phyloP scores from a whole-genome alignment of 2,888 invertebrate genomes.

The Sphaerophoria rueppellii region DNA sequence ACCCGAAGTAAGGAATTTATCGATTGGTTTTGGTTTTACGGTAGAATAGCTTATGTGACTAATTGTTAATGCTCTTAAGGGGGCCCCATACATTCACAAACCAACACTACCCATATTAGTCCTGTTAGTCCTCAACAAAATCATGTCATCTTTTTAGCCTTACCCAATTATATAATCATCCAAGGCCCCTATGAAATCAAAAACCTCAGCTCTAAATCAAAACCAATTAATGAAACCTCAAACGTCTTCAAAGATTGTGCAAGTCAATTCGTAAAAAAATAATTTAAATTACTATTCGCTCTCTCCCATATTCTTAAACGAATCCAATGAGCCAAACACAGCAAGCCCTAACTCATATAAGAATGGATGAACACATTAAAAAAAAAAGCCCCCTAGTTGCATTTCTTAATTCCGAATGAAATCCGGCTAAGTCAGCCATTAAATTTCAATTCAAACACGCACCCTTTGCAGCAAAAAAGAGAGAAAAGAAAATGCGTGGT shows the following conservation, averaged over 20 bases:
- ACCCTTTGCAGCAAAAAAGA: neutral
- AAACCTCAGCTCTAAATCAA: conserved; percentile 61
- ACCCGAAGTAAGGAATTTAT: no score
- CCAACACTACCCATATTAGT: no score
- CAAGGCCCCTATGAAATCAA: conserved; percentile 16
- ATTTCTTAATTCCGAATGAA: conserved; percentile 59
- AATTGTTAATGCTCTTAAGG: no score
- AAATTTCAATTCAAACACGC: conserved; percentile 33
- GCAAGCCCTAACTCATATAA: neutral
- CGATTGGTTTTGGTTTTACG: no score
- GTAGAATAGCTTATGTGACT: no score
- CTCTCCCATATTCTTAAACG: neutral
- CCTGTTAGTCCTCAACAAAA: no score
- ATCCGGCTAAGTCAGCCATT: conserved; percentile 45
- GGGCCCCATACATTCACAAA: no score
- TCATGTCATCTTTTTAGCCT: neutral
- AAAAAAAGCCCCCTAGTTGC: conserved; percentile 40
- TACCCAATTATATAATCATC: conserved; percentile 6
- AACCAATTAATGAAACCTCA: conserved; percentile 47
- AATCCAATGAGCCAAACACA: conserved; percentile 30
- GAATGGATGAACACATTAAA: conserved; percentile 4
- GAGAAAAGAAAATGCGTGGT: neutral
- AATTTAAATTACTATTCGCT: conserved; percentile 54
- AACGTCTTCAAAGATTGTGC: conserved; percentile 51
- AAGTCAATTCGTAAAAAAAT: conserved; percentile 62